phyloP scores from a whole-genome alignment of 2,797 vertebrate genomes.

The Sparidentex hasta region DNA sequence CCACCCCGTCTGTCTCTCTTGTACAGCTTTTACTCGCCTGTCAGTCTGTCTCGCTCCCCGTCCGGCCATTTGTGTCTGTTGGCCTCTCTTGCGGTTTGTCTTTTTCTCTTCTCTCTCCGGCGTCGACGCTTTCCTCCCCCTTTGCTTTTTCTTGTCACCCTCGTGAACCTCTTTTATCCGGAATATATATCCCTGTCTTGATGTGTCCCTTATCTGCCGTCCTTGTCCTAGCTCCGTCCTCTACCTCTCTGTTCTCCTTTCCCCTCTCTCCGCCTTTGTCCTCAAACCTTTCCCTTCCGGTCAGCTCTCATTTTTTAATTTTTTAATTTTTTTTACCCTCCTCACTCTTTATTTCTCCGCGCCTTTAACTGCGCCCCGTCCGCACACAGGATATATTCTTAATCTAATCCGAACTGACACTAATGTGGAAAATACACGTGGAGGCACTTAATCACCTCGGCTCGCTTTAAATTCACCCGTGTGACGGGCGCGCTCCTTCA shows the following conservation, averaged over 20 bases:
- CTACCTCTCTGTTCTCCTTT: slow-evolving; percentile 9
- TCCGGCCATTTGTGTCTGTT: slow-evolving; percentile 60
- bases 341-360: neutral
- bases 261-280: slow-evolving; percentile 29
- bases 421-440: neutral
- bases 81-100: slow-evolving; percentile 53
- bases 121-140: neutral
- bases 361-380: neutral
- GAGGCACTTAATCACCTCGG: neutral
- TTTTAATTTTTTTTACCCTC: no score
- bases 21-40: slow-evolving; percentile 46
- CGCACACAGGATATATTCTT: neutral
- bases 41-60: slow-evolving; percentile 62
- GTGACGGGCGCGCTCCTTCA: neutral
- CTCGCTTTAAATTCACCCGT: neutral
- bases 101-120: slow-evolving; percentile 22
- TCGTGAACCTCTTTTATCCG: slow-evolving; percentile 49
- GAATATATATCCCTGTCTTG: slow-evolving; percentile 41
- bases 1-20: slow-evolving; percentile 28
- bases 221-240: slow-evolving; percentile 45
- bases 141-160: slow-evolving; percentile 28
- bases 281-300: slow-evolving; percentile 27
- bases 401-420: neutral
- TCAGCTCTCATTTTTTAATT: slow-evolving; percentile 1
- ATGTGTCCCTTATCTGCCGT: slow-evolving; percentile 55